These are phyloP conservation scores for Carollia perspicillata DNA, from an alignment of 2,113 vertebrate species.

Conservation along the genomic window DNA sequence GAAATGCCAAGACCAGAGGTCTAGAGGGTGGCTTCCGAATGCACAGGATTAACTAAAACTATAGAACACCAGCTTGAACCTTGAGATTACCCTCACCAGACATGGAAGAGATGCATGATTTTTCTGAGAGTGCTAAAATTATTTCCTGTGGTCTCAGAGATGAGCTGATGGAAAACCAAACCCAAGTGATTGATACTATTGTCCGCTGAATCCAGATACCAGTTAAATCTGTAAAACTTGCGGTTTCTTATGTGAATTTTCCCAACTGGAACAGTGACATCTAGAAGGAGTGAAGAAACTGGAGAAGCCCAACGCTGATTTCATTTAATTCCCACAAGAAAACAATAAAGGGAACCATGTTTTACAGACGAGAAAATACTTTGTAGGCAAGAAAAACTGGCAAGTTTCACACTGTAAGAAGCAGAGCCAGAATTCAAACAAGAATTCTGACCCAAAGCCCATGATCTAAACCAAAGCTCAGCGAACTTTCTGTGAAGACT, in stretches of 20 bases:
- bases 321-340: neutral
- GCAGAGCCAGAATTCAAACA: slow-evolving; percentile 8
- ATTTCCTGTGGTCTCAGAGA: neutral
- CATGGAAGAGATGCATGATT: neutral
- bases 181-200: neutral
- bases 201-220: neutral
- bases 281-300: neutral
- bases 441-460: neutral
- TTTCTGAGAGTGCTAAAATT: neutral
- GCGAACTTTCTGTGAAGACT: neutral
- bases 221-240: neutral
- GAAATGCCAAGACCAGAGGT: neutral
- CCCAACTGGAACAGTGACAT: neutral
- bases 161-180: neutral
- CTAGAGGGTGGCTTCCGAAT: neutral
- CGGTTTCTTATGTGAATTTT: neutral
- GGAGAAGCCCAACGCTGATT: neutral
- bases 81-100: neutral
- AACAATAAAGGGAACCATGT: neutral
- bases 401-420: neutral
- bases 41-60: neutral
- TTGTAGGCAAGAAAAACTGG: neutral
- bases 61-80: neutral
- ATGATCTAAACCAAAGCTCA: neutral
- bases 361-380: neutral